These are phyloP conservation scores for Limnephilus marmoratus DNA, from an alignment of 2,888 invertebrate genomes.

Conservation along the genomic window DNA sequence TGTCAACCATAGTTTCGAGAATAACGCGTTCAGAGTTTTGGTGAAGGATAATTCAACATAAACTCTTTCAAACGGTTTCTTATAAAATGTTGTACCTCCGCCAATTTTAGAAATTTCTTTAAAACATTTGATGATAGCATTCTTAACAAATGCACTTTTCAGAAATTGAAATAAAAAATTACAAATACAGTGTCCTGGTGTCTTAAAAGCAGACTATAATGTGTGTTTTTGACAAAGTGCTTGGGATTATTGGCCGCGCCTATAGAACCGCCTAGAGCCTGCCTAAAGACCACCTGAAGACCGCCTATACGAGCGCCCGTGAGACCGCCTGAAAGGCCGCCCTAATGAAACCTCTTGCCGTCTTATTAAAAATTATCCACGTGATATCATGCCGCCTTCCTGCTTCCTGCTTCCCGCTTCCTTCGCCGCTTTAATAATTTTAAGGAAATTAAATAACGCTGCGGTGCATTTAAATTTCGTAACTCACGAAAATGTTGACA, in stretches of 20 bases:
- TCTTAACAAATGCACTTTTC: too few species aligned
- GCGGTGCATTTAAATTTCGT: slow-evolving; percentile 2
- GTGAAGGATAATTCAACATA: too few species aligned
- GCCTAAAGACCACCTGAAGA: not conserved
- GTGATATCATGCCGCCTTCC: slow-evolving; percentile 21
- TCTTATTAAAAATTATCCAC: slow-evolving; percentile 52
- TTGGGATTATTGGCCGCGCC: not conserved
- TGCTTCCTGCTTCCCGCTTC: not conserved
- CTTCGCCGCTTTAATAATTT: not conserved
- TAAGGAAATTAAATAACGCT: not conserved
- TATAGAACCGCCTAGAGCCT: not conserved
- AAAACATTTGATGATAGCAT: too few species aligned
- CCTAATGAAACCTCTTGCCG: slow-evolving; percentile 33
- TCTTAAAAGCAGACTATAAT: not conserved
- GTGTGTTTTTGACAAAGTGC: slow-evolving; percentile 13
- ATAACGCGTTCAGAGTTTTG: too few species aligned
- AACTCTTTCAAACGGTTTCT: too few species aligned
- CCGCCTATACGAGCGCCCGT: not conserved
- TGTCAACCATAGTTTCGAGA: too few species aligned
- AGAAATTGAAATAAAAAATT: too few species aligned
- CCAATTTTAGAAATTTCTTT: too few species aligned
- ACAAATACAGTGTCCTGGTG: not conserved
- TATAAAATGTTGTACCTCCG: too few species aligned
- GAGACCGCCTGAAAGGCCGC: not conserved
- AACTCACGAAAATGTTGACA: not conserved